phyloP scores from a whole-genome alignment of 1,140 invertebrate species.

The Halictus rubicundus region DNA sequence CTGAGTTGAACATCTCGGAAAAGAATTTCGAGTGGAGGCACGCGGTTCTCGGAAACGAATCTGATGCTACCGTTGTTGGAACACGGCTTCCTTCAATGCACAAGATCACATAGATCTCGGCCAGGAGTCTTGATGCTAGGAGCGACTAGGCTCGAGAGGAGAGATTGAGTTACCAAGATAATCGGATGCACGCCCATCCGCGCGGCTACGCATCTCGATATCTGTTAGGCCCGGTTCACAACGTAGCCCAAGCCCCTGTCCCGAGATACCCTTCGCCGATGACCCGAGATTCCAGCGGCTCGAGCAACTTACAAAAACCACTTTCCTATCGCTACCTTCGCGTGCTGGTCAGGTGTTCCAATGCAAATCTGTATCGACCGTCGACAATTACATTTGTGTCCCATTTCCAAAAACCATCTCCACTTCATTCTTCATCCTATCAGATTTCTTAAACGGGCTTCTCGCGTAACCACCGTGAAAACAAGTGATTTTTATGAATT shows the following conservation, averaged over 20 bases:
- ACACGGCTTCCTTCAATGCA: conserved; percentile 46
- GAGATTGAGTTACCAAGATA: conserved; percentile 76
- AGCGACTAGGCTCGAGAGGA: conserved; percentile 53
- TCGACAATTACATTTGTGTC: not conserved
- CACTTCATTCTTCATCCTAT: too few species aligned
- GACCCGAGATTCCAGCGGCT: conserved; percentile 15
- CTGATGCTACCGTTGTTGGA: conserved; percentile 24
- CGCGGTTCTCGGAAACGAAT: conserved; percentile 21
- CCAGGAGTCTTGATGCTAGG: conserved; percentile 40
- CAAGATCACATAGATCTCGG: conserved; percentile 45
- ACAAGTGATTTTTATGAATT: too few species aligned
- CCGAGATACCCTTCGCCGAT: conserved; percentile 34
- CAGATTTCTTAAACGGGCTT: too few species aligned
- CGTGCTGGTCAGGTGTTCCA: not conserved
- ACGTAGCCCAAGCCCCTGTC: conserved; percentile 17
- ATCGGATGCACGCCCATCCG: conserved; percentile 74
- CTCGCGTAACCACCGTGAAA: too few species aligned
- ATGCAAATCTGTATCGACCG: not conserved
- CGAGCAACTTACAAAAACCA: not conserved
- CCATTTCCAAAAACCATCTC: too few species aligned
- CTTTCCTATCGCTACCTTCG: not conserved
- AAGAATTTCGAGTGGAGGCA: not conserved
- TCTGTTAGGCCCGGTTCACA: conserved; percentile 62
- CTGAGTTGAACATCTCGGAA: not conserved
- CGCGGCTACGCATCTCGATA: conserved; percentile 67